Evolutionary conservation across 2,888 invertebrate genomes (phyloP).

Genomic region (Netelia fuscicornis): DNA sequence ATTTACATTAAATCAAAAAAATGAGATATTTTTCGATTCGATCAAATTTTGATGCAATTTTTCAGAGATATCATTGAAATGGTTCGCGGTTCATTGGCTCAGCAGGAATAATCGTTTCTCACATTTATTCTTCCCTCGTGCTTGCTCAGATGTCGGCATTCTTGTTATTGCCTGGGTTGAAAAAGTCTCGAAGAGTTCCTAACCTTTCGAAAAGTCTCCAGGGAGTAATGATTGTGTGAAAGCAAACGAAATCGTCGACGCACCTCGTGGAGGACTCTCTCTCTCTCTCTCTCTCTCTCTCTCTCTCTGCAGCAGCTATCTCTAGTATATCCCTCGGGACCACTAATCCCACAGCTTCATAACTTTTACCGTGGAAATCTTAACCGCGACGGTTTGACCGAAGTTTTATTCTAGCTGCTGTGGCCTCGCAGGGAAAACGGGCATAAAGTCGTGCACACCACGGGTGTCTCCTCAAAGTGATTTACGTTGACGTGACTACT

Average conservation of each 20-base stretch:
- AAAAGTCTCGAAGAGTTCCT: background rate
- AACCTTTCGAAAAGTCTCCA: slow-evolving; percentile 3
- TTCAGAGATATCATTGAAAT: too few relatives aligned
- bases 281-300: background rate
- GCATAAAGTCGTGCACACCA: background rate
- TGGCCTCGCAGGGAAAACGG: background rate
- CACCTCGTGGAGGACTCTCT: background rate
- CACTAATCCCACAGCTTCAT: background rate
- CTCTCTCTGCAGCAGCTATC: background rate
- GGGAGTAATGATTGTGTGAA: slow-evolving; percentile 2
- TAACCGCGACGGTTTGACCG: slow-evolving; percentile 7
- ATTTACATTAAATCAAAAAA: too few relatives aligned
- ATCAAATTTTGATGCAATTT: too few relatives aligned
- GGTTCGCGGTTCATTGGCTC: too few relatives aligned
- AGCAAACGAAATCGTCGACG: background rate
- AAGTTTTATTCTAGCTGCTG: background rate
- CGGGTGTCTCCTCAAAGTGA: slow-evolving; percentile 74
- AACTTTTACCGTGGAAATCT: background rate
- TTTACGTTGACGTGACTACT: slow-evolving; percentile 81
- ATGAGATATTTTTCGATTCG: too few relatives aligned
- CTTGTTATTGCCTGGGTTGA: background rate
- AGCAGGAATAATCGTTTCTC: background rate
- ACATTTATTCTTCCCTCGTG: background rate
- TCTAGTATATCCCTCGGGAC: slow-evolving; percentile 8
- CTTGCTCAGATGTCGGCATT: background rate